Percentiles rank a stretch among this genome's conserved stretches.
Conservation (phyloP, 2,888 invertebrate species). For the Drosophila sordidapex region DNA sequence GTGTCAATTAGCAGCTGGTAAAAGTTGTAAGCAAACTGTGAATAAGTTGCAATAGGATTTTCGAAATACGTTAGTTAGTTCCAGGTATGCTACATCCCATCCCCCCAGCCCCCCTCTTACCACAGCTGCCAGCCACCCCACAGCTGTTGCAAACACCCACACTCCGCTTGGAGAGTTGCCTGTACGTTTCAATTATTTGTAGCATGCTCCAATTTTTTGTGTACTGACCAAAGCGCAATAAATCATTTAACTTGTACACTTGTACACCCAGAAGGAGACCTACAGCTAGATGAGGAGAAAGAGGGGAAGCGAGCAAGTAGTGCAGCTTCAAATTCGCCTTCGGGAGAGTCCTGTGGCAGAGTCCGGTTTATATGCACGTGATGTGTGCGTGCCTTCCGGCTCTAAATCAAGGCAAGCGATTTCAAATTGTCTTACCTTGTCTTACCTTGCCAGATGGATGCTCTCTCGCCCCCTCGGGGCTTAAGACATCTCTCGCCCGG, state of each 20-base stretch:
- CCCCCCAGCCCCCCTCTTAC: background rate
- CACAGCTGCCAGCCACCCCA: background rate
- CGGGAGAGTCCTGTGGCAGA: background rate
- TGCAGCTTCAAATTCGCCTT: conserved; percentile 1
- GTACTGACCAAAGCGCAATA: conserved; percentile 54
- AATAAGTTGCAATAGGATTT: conserved; percentile 31
- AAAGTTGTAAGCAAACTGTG: conserved; percentile 40
- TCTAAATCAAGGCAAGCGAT: conserved; percentile 77
- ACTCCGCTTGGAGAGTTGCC: background rate
- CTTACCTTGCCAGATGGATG: conserved; percentile 13
- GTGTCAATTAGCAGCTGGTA: conserved; percentile 61
- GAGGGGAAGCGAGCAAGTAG: background rate
- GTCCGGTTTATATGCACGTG: conserved; percentile 39
- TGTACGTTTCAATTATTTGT: conserved; percentile 75
- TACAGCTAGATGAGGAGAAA: background rate
- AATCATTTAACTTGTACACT: conserved; percentile 77
- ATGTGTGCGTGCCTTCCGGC: conserved; percentile 82
- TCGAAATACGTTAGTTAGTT: background rate
- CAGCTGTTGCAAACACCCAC: background rate
- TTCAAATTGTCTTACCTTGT: conserved; percentile 76
- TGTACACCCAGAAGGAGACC: conserved; percentile 21
- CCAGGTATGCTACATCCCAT: background rate
- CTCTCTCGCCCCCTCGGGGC: conserved; percentile 10
- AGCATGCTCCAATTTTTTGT: conserved; percentile 52
- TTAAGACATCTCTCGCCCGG: conserved; percentile 9